Evolutionary conservation across 2,797 vertebrate genomes (phyloP).

Genomic region (Amniataba percoides): DNA sequence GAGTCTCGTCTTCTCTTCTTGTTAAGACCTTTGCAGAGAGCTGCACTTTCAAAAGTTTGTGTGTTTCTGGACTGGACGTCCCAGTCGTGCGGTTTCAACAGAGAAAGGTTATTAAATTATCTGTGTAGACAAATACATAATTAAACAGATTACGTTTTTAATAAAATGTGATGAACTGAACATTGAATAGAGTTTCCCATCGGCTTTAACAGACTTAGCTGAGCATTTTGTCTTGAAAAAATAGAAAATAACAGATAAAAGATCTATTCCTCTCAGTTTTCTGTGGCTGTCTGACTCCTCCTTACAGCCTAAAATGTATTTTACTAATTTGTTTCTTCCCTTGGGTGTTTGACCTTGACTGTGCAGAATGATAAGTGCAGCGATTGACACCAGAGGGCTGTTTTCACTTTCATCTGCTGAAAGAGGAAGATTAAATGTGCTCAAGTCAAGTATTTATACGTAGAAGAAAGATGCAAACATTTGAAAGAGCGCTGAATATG

Average conservation of each 20-base stretch:
- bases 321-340: neutral
- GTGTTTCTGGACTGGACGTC: neutral
- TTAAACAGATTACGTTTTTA: neutral
- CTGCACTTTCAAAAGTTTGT: neutral
- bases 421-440: neutral
- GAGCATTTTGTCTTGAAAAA: neutral
- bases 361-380: neutral
- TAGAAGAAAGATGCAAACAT: too few relatives aligned
- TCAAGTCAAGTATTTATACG: too few relatives aligned
- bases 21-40: neutral
- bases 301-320: neutral
- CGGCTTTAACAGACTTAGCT: too few relatives aligned
- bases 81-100: neutral
- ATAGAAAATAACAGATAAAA: neutral
- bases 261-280: neutral
- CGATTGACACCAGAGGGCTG: neutral
- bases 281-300: neutral
- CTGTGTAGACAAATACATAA: neutral
- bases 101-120: neutral
- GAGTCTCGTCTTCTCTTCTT: slow-evolving; percentile 3
- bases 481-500: too few relatives aligned
- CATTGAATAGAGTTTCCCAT: neutral
- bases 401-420: neutral
- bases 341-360: neutral
- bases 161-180: neutral